phyloP scores from a whole-genome alignment of 2,888 invertebrate species.

The Caenorhabditis macrosperma region DNA sequence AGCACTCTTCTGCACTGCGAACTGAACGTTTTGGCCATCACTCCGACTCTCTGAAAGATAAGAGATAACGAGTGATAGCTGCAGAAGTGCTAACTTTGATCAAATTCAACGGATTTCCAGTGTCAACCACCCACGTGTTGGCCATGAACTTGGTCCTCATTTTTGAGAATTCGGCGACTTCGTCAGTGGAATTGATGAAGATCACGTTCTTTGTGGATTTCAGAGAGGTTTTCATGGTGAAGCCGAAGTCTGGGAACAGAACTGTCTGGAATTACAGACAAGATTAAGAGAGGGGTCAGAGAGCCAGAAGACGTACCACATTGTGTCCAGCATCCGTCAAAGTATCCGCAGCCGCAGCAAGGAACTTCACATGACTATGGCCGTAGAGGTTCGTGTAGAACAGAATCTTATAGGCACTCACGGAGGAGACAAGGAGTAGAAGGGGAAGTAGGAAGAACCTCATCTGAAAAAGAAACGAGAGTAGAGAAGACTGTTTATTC shows the following conservation, averaged over 20 bases:
- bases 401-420: slow-evolving; percentile 51
- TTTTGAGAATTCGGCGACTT: slow-evolving; percentile 23
- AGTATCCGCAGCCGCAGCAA: slow-evolving; percentile 57
- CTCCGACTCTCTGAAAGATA: slow-evolving; percentile 11
- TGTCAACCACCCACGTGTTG: slow-evolving; percentile 32
- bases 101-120: slow-evolving; percentile 33
- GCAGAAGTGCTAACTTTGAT: too few relatives aligned
- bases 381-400: slow-evolving; percentile 64
- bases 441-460: neutral
- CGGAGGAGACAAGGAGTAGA: neutral
- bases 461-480: slow-evolving; percentile 27
- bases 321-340: slow-evolving; percentile 62
- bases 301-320: slow-evolving; percentile 48
- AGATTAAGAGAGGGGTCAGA: neutral
- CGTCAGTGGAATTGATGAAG: slow-evolving; percentile 21
- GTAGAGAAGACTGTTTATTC: too few relatives aligned
- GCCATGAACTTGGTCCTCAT: slow-evolving; percentile 23
- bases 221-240: slow-evolving; percentile 11
- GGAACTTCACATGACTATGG: slow-evolving; percentile 58
- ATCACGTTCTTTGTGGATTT: slow-evolving; percentile 48
- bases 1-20: slow-evolving; percentile 49
- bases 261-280: slow-evolving; percentile 45
- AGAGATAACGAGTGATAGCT: too few relatives aligned
- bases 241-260: slow-evolving; percentile 46
- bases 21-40: slow-evolving; percentile 36